Evolutionary conservation across 1,140 invertebrate species (phyloP).

Genomic region (Polypedilum pembai): DNA sequence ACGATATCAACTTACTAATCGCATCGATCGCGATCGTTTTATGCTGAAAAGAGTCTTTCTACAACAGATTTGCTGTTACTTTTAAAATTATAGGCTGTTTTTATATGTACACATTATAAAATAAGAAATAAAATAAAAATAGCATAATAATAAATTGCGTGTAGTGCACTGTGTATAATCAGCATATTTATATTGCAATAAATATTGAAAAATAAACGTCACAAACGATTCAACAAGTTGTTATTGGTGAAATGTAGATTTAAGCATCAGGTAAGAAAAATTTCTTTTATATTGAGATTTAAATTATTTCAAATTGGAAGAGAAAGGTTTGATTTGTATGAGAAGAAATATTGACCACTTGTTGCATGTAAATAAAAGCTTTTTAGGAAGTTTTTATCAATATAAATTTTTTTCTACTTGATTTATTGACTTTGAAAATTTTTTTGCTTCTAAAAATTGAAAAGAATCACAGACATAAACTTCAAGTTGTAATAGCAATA

Average conservation of each 20-base stretch:
- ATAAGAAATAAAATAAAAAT: not conserved
- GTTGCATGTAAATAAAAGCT: no score
- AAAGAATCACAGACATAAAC: no score
- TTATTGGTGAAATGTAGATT: not conserved
- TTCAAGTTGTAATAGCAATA: no score
- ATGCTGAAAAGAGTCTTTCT: slow-evolving; percentile 17
- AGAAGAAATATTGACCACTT: not conserved
- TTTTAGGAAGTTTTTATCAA: no score
- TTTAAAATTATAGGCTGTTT: slow-evolving; percentile 12
- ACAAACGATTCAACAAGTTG: slow-evolving; percentile 17
- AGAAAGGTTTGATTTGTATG: slow-evolving; percentile 1
- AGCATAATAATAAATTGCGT: not conserved
- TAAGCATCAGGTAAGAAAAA: no score
- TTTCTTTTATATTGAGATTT: not conserved
- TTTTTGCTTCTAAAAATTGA: no score
- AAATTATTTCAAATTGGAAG: not conserved
- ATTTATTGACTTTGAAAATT: no score
- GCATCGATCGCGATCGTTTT: not conserved
- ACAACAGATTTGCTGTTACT: not conserved
- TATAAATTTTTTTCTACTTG: no score
- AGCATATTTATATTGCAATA: slow-evolving; percentile 14
- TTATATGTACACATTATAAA: slow-evolving; percentile 14
- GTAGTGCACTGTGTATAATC: slow-evolving; percentile 11
- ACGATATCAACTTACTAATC: not conserved
- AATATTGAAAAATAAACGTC: slow-evolving; percentile 16